Evolutionary conservation across 2,888 invertebrate genomes (phyloP), one percentile per base, ranked within the genome.

Genomic region (Tethea ocularis): DNA sequence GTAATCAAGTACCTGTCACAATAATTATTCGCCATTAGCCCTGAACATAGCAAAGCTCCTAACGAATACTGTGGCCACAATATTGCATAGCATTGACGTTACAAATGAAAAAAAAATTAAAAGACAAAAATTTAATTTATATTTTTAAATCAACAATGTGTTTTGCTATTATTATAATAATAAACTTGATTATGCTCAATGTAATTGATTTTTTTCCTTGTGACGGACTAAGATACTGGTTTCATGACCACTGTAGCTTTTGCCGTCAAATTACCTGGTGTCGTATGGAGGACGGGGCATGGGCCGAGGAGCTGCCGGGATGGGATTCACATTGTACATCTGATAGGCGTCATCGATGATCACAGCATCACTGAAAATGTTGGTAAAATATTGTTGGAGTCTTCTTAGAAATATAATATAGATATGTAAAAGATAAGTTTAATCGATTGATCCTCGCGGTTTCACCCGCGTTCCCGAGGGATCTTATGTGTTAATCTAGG

Each of bases 211-310:
- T 17, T 41, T 41, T 7, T 7, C 1, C 5, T 41, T 20, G 15
- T 10, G 46, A 20, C 41, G 17, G 41, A 1, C 10, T 46, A 20
- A n/a, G 38, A 10, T 46, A 10, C 46, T 46, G 20, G 46, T 10
- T 20, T 20, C 46, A 10, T 46, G 41, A n/a, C 38, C 20, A 46
- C 8, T 17, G 41, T 41, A 46, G 20, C 46, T 46, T 46, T 46
- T 46, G 17, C 46, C 46, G 46, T 20, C 46, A 59, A 51, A 64
- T 73, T 89, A 92, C 92, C 92, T 92, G 73, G 83, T 74, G 59
- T 93, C 92, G 64, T 86, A 91, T 1, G 83, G 81, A 1, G 89
- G 87, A 10, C 91, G 87, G n/a, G 91, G 87, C 84, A 90, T 86
- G 1, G 90, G 86, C 15, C 91, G 82, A 1, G 90, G 89, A 1